Percentiles rank a stretch among this genome's conserved stretches.
phyloP scores from a whole-genome alignment of 2,797 vertebrate species.

The Hypotaenidia okinawae region DNA sequence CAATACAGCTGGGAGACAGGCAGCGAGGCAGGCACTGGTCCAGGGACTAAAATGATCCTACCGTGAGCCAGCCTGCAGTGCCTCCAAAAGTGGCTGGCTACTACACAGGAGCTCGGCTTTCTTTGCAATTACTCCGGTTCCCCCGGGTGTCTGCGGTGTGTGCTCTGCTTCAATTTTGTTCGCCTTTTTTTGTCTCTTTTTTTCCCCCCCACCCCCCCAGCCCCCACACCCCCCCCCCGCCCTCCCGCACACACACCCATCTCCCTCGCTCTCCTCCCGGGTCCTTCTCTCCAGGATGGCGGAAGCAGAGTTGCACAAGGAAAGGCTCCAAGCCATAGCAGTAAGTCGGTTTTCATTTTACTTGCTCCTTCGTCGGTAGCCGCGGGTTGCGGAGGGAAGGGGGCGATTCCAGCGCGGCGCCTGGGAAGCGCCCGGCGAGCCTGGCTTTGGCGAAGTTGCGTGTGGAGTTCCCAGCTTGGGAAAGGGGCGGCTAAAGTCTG shows the following conservation, averaged over 20 bases:
- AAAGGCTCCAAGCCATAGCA: slow-evolving; percentile 96
- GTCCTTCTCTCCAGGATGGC: slow-evolving; percentile 93
- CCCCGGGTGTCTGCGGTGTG: slow-evolving; percentile 67
- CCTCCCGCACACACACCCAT: background rate
- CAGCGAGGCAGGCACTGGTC: slow-evolving; percentile 81
- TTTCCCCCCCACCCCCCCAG: background rate
- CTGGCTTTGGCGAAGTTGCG: slow-evolving; percentile 40
- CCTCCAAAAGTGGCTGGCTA: slow-evolving; percentile 75
- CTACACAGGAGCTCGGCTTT: slow-evolving; percentile 1
- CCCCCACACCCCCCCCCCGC: too few species aligned
- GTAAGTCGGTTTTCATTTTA: slow-evolving; percentile 86
- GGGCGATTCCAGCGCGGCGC: background rate
- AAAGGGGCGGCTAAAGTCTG: slow-evolving; percentile 27
- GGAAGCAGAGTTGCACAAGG: slow-evolving; percentile 96
- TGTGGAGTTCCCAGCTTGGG: background rate
- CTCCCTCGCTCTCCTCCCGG: slow-evolving; percentile 44
- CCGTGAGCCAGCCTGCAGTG: slow-evolving; percentile 69
- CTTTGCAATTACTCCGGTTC: slow-evolving; percentile 45
- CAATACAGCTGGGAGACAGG: slow-evolving; percentile 77
- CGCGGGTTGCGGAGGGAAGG: background rate
- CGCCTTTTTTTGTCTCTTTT: background rate
- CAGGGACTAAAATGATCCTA: slow-evolving; percentile 81
- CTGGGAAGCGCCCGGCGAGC: background rate
- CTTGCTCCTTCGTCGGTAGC: slow-evolving; percentile 70
- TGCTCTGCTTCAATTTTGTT: background rate